Base-by-base conservation (phyloP, 2,797 vertebrate genomes). In the Odontamblyopus rebecca region DNA sequence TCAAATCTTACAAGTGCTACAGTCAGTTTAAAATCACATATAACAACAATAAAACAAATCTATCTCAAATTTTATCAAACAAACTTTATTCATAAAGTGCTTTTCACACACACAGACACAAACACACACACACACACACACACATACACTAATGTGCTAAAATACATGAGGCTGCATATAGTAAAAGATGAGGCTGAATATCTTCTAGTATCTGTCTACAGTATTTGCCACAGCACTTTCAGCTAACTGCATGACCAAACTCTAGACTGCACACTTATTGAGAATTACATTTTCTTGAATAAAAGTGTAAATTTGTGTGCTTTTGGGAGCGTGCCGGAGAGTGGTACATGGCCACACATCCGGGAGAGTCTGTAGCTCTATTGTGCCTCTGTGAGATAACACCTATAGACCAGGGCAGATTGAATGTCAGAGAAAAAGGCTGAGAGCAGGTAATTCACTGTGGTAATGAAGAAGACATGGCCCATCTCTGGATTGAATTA, bases 401-500 rank as follows among this genome's bases (percentile, higher is more conserved):
- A 71, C 76, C 80, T 76, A 72, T 76, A 78, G 70, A 80, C 77
- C 85, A 82, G 72, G 35, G 61, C 68, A 77, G 85, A 85, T 81
- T 88, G 76, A 86, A 86, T 89, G 82, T 84, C 78, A 30, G 74
- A 79, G 75, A 61, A 66, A 84, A 78, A 77, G 61, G 75, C 79
- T 73, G 75, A 78, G 72, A 71, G 74, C 73, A 86, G 82, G 86
- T 86, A 81, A 86, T 88, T 85, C 83, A 86, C 82, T 76, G 70
- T 72, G 79, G 76, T 78, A 88, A 85, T 88, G 86, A 83, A 85
- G 71, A 67, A 80, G 83, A 81, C 80, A 81, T 76, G 80, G 75
- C 66, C 73, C 69, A 83, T 85, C 78, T 82, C 80, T 78, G 80
- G 80, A 88, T 77, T 86, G 82, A 87, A 85, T 85, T 82, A 86